phyloP scores from a whole-genome alignment of 2,888 invertebrate genomes.

The Ditylenchus weischeri region DNA sequence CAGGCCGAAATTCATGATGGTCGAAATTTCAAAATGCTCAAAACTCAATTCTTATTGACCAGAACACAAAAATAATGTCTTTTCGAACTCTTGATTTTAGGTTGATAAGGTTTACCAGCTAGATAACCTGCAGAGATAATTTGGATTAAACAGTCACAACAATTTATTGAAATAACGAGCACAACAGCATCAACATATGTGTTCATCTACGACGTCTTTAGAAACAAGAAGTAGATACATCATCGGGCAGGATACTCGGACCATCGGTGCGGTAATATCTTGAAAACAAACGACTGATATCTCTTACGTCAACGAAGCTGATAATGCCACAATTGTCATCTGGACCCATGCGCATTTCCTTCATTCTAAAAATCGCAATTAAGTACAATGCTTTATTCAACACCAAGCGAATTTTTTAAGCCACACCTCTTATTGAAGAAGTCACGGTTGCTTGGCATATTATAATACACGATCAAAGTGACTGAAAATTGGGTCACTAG shows the following conservation, averaged over 20 bases:
- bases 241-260: background rate
- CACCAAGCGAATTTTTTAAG: background rate
- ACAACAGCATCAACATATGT: no score
- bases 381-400: background rate
- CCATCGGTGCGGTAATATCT: background rate
- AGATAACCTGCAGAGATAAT: no score
- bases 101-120: no score
- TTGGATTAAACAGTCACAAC: no score
- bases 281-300: background rate
- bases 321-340: background rate
- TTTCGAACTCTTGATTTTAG: no score
- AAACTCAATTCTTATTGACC: no score
- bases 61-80: no score
- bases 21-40: no score
- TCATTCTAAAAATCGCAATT: background rate
- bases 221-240: background rate
- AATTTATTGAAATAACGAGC: no score
- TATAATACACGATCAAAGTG: background rate
- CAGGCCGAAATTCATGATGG: no score
- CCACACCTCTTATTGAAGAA: slow-evolving; percentile 3
- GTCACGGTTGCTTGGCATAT: slow-evolving; percentile 4
- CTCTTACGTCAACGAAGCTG: background rate
- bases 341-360: background rate
- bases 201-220: no score
- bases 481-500: background rate